These are phyloP conservation scores for Varanus komodoensis DNA, from an alignment of 2,113 vertebrate species.

Conservation along the genomic window DNA sequence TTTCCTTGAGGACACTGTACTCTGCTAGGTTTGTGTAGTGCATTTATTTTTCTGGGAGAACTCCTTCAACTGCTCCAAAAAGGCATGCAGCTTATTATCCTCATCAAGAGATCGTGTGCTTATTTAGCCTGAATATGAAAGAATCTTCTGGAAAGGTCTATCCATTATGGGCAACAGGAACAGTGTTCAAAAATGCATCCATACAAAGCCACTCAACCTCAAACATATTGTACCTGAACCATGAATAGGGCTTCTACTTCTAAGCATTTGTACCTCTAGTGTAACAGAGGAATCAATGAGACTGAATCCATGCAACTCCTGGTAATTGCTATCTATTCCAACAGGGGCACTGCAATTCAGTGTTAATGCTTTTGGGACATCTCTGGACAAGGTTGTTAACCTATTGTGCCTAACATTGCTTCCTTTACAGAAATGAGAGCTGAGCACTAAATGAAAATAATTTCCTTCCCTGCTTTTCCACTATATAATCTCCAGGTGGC, in stretches of 20 bases:
- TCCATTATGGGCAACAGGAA: neutral
- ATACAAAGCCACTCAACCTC: neutral
- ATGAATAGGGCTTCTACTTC: neutral
- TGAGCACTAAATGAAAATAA: too few species aligned
- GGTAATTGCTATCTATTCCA: neutral
- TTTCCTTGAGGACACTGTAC: slow-evolving; percentile 6
- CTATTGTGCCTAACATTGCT: too few species aligned
- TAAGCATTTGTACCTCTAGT: too few species aligned
- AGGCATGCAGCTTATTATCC: neutral
- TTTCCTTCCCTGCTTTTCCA: too few species aligned
- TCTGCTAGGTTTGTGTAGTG: neutral
- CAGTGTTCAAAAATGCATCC: neutral
- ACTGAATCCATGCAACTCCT: neutral
- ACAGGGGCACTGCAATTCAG: neutral
- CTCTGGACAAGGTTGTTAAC: neutral
- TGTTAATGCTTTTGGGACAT: neutral
- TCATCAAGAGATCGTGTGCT: neutral
- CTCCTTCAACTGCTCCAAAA: neutral
- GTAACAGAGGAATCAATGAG: neutral
- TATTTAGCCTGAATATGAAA: neutral
- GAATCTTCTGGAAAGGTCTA: fast-evolving
- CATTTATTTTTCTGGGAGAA: slow-evolving; percentile 15
- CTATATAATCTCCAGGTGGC: too few species aligned
- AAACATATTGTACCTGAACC: neutral
- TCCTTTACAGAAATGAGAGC: too few species aligned